Conservation (phyloP, 2,113 vertebrate genomes). For the Stictonetta naevosa region DNA sequence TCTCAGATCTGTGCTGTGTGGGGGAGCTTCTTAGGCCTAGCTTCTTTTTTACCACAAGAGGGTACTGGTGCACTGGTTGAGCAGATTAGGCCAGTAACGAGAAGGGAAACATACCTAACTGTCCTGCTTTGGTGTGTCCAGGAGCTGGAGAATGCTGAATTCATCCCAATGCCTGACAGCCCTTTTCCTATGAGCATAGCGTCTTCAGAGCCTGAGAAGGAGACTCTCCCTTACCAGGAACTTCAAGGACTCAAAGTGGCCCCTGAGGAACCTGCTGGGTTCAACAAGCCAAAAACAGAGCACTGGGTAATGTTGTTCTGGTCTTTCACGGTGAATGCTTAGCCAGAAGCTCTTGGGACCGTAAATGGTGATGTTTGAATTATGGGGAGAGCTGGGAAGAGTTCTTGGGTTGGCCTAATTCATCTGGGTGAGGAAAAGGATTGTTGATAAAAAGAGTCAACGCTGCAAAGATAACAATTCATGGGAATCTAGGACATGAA, state of each 20-base stretch:
- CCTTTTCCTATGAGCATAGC: slow-evolving; percentile 75
- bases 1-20: fast-evolving
- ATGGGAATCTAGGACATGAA: background rate
- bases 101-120: slow-evolving; percentile 11
- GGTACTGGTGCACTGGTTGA: slow-evolving; percentile 28
- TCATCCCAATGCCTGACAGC: slow-evolving; percentile 91
- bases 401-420: background rate
- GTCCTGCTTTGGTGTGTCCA: slow-evolving; percentile 61
- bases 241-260: slow-evolving; percentile 88
- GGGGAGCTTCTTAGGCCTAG: background rate
- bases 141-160: slow-evolving; percentile 96
- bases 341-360: background rate
- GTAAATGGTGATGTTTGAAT: background rate
- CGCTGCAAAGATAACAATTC: background rate
- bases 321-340: background rate
- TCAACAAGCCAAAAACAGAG: slow-evolving; percentile 49
- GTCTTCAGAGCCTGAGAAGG: slow-evolving; percentile 78
- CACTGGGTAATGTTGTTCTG: slow-evolving; percentile 72
- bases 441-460: background rate
- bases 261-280: slow-evolving; percentile 73
- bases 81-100: background rate
- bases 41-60: slow-evolving; percentile 59
- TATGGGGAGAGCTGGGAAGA: background rate
- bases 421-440: background rate
- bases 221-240: slow-evolving; percentile 84